Conservation (phyloP, 2,888 invertebrate species). For the Netelia virgata region DNA sequence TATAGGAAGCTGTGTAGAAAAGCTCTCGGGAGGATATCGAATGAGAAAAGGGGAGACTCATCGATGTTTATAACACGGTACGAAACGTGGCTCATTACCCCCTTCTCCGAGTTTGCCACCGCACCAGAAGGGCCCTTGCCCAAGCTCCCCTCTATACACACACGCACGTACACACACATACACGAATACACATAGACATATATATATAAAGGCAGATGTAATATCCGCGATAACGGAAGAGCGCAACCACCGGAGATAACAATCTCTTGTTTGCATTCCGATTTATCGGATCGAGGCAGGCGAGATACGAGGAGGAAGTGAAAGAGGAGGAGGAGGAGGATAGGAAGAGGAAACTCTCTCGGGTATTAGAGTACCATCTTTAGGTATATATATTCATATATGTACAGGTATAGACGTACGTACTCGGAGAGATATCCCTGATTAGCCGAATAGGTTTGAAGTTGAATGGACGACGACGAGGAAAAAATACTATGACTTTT, state of each 20-base stretch:
- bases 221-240: slow-evolving; percentile 63
- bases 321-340: slow-evolving; percentile 45
- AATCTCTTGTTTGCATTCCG: slow-evolving; percentile 67
- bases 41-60: slow-evolving; percentile 35
- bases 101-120: slow-evolving; percentile 28
- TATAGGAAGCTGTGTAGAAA: slow-evolving; percentile 38
- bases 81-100: slow-evolving; percentile 60
- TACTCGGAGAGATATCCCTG: slow-evolving; percentile 23
- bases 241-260: slow-evolving; percentile 60
- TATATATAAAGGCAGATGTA: slow-evolving; percentile 47
- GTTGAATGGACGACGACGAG: not conserved
- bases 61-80: slow-evolving; percentile 62
- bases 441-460: not conserved
- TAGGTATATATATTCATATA: slow-evolving; percentile 13
- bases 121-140: slow-evolving; percentile 27
- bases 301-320: slow-evolving; percentile 44
- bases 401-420: not conserved
- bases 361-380: slow-evolving; percentile 32
- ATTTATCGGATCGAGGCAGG: slow-evolving; percentile 64
- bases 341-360: slow-evolving; percentile 41
- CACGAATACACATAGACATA: not conserved
- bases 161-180: not conserved
- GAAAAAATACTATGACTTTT: not conserved
- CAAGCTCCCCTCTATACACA: not conserved
- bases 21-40: slow-evolving; percentile 8